Evolutionary conservation across 2,113 vertebrate species (phyloP), one percentile per base, ranked within the genome.

Genomic region (Dromas ardeola): DNA sequence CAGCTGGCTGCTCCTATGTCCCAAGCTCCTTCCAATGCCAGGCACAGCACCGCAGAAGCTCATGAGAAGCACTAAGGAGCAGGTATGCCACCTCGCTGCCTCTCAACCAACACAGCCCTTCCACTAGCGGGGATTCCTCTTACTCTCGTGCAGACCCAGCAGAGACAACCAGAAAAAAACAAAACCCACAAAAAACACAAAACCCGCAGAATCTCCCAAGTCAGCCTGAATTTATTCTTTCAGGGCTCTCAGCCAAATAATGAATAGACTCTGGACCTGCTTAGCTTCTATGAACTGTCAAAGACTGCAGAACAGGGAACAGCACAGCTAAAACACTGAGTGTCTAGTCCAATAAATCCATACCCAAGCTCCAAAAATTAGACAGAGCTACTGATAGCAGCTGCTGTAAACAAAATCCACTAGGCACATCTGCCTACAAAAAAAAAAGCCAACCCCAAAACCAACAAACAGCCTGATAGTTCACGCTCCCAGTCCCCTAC

Each of bases 341-440:
- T 80, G 63, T 73, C 91, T 90, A 88, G 67, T 80, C 87, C 59
- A 94, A 90, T 91, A 97, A 96, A 97, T 91, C 86, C 53, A 95
- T 86, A 88, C 13, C 11, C 34, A 47, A 82, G 55, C 55, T 81
- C 91, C 71, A 88, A 88, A 95, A 88, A 86, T 59, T 63, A 95
- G 76, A 84, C 72, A 82, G 72, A 92, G 61, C 18, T 91, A 65
- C 66, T 58, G 81, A 94, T 62, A 82, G 87, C 67, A 90, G 81
- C 86, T 91, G 84, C 71, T 58, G 63, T 91, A 93, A 89, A 96
- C 73, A 91, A 94, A 94, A 58, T n/a, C 50, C 74, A 91, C 59
- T 50, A 90, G 43, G 42, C 93, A 47, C 52, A 88, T 45, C 58
- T 89, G 81, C 40, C 61, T 79, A 26, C 26, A 6, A 19, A 34